phyloP scores from a whole-genome alignment of 2,113 vertebrate species.

The Anser cygnoides region DNA sequence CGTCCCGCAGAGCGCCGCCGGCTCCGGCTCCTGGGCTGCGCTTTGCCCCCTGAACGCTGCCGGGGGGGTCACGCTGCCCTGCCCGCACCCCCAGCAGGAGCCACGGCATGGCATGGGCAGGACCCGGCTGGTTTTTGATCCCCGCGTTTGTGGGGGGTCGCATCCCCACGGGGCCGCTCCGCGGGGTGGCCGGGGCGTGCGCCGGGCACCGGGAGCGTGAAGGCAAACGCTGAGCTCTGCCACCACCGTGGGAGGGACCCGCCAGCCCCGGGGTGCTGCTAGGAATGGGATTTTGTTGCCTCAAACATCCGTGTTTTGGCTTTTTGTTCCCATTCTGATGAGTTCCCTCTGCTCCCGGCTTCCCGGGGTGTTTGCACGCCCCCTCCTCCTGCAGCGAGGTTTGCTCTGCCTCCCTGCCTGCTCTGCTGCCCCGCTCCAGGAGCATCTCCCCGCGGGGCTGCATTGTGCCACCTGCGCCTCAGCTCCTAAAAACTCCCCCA shows the following conservation, averaged over 20 bases:
- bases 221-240: background rate
- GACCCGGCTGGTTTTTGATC: background rate
- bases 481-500: no score
- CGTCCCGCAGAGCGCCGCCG: no score
- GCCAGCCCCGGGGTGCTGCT: background rate
- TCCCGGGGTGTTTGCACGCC: background rate
- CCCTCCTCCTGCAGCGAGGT: background rate
- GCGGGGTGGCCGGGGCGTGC: no score
- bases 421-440: rapidly evolving
- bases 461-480: no score
- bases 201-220: background rate
- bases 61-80: no score
- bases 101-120: background rate
- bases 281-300: background rate
- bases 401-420: background rate
- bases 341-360: background rate
- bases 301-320: background rate
- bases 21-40: no score
- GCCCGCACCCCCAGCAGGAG: background rate
- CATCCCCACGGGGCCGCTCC: no score
- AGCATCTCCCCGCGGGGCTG: background rate
- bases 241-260: background rate
- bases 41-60: no score
- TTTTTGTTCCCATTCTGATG: background rate
- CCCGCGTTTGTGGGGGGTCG: no score